Conservation (phyloP, 2,888 invertebrate genomes). For the Cistogaster globosa region DNA sequence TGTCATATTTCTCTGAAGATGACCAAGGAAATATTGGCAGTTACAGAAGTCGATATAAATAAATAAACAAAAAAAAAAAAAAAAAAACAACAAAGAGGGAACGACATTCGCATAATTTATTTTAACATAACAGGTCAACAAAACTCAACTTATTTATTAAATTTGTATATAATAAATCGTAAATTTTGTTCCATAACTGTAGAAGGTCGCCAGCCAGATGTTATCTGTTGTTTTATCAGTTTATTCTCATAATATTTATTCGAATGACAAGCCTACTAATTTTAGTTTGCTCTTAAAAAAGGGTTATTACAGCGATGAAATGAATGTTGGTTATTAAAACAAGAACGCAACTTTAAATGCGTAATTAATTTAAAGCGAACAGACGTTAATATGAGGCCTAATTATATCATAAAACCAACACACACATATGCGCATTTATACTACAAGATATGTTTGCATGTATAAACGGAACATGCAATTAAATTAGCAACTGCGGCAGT, state of each 20-base stretch:
- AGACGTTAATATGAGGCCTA: conserved; percentile 62
- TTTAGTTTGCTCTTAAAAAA: not conserved
- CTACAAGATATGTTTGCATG: not conserved
- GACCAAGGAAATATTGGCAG: no score
- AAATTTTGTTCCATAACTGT: no score
- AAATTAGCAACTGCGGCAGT: conserved; percentile 43
- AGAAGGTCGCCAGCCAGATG: no score
- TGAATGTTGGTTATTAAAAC: not conserved
- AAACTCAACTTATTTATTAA: no score
- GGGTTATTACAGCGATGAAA: not conserved
- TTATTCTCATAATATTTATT: not conserved
- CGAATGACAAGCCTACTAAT: not conserved
- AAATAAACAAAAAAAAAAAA: no score
- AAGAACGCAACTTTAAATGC: conserved; percentile 57
- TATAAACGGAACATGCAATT: conserved; percentile 53
- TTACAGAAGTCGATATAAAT: no score
- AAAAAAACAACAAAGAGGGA: no score
- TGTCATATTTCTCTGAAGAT: no score
- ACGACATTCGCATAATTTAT: no score
- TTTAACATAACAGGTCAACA: no score
- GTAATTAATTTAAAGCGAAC: conserved; percentile 62
- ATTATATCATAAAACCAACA: conserved; percentile 49
- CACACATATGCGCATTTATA: not conserved
- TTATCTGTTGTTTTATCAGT: not conserved
- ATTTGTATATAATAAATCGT: no score